phyloP scores from a whole-genome alignment of 2,113 vertebrate species.

The Sebastes fasciatus region DNA sequence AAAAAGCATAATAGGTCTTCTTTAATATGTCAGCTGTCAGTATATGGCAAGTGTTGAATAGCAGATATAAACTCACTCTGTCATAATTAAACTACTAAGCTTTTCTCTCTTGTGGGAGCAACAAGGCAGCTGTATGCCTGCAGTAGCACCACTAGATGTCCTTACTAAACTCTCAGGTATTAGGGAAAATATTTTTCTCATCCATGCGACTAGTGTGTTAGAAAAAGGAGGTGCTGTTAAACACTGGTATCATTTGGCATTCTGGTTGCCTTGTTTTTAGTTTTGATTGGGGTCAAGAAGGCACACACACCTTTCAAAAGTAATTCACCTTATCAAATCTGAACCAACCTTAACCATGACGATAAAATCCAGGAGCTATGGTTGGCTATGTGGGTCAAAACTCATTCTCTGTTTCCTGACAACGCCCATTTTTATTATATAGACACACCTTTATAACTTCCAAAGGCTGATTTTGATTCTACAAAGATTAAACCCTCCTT shows the following conservation, averaged over 20 bases:
- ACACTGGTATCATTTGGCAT: neutral
- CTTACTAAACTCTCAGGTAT: slow-evolving; percentile 19
- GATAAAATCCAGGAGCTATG: slow-evolving; percentile 19
- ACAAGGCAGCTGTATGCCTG: neutral
- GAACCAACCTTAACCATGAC: neutral
- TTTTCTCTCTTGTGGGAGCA: neutral
- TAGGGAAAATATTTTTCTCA: neutral
- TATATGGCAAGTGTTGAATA: neutral
- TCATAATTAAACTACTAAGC: neutral
- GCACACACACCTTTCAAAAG: neutral
- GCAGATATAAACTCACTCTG: neutral
- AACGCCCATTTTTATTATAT: slow-evolving; percentile 9
- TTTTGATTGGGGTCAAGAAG: neutral
- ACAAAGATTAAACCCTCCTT: neutral
- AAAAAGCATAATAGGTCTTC: neutral
- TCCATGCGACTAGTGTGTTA: neutral
- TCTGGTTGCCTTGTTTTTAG: neutral
- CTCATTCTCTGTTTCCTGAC: neutral
- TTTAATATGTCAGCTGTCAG: neutral
- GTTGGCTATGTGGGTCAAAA: neutral
- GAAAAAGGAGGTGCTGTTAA: neutral
- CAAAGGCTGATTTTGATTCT: neutral
- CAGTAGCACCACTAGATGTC: slow-evolving; percentile 55
- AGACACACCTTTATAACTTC: neutral
- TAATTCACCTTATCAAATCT: slow-evolving; percentile 18